phyloP scores from a whole-genome alignment of 2,113 vertebrate genomes.

The Psettodes erumei region DNA sequence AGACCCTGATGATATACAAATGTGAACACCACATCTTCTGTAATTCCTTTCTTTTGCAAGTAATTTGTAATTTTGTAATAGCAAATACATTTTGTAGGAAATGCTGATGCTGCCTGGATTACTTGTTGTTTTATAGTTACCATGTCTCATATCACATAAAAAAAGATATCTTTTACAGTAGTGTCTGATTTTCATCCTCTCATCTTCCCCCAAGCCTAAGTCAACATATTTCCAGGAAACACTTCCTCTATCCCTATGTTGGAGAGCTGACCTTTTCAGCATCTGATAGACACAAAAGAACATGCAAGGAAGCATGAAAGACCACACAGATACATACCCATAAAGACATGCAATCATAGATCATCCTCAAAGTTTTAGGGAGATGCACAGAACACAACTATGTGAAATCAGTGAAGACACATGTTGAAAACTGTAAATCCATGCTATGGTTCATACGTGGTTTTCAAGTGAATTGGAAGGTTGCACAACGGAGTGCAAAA shows the following conservation, averaged over 20 bases:
- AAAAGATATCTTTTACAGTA: background rate
- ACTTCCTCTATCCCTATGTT: background rate
- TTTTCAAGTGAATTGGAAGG: too few species aligned
- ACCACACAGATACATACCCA: background rate
- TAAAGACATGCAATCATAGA: background rate
- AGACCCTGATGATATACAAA: background rate
- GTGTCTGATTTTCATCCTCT: conserved; percentile 15
- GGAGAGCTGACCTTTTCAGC: background rate
- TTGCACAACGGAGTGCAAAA: background rate
- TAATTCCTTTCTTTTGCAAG: background rate
- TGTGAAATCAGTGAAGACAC: background rate
- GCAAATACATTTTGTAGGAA: background rate
- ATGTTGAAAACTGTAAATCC: background rate
- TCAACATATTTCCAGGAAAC: background rate
- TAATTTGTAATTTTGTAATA: background rate
- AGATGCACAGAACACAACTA: background rate
- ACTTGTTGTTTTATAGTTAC: background rate
- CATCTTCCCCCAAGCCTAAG: background rate
- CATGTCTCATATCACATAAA: background rate
- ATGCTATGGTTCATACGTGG: background rate
- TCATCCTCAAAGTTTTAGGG: background rate
- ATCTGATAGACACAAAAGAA: background rate
- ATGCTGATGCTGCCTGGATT: background rate
- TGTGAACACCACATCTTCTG: background rate
- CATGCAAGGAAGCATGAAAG: background rate